A percentile compares a stretch with the other conserved stretches of the same genome.
Conservation (phyloP, 37 sponge, comb jelly and placozoan genomes). For the Lycopodina hypogea region DNA sequence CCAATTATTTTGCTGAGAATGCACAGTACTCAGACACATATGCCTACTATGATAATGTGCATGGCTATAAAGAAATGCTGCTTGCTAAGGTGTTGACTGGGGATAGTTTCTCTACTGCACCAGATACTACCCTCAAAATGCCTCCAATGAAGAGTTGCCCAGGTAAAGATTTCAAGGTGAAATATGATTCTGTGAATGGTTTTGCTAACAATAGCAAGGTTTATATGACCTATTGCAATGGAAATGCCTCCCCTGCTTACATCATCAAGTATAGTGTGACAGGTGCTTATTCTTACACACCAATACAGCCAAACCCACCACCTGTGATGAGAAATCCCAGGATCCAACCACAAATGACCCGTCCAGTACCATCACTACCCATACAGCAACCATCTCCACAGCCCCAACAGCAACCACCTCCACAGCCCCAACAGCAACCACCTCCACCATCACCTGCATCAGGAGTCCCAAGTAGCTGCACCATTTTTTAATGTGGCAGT, state of each 20-base stretch:
- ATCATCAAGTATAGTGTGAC: constrained; percentile 39
- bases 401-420: neutral
- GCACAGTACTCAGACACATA: constrained; percentile 74
- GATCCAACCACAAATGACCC: too few species aligned
- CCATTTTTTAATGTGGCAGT: too few species aligned
- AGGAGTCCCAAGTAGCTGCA: constrained; percentile 11
- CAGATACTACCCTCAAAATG: constrained; percentile 42
- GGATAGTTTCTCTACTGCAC: constrained; percentile 7
- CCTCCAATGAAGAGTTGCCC: constrained; percentile 51
- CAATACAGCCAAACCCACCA: too few species aligned
- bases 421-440: too few species aligned
- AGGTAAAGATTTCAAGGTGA: constrained; percentile 15
- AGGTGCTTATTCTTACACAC: too few species aligned
- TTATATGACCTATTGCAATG: constrained; percentile 77
- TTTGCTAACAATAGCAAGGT: constrained; percentile 41
- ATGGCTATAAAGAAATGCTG: constrained; percentile 46
- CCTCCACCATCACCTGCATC: too few species aligned
- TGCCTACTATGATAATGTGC: constrained; percentile 8
- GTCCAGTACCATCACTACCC: too few species aligned
- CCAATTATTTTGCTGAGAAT: constrained; percentile 76
- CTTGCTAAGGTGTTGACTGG: constrained; percentile 66
- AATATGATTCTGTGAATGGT: constrained; percentile 82
- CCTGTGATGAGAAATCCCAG: too few species aligned
- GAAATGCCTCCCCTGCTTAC: constrained; percentile 75
- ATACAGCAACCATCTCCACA: neutral